phyloP scores from a whole-genome alignment of 2,113 vertebrate species.

The Rhinolophus ferrumequinum region DNA sequence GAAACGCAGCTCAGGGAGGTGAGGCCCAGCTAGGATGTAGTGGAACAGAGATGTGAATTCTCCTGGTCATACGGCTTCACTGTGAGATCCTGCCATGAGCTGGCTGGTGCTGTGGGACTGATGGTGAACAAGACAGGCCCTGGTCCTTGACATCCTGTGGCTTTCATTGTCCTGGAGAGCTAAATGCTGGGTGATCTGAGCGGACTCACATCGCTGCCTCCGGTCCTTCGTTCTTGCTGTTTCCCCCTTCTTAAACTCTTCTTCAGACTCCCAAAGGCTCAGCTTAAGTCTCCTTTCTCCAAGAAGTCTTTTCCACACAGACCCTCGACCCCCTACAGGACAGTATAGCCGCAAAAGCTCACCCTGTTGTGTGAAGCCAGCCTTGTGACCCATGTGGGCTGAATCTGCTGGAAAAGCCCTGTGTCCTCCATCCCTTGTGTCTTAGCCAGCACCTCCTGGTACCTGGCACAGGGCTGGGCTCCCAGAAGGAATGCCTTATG shows the following conservation, averaged over 20 bases:
- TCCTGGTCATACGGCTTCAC: neutral
- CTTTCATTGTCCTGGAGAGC: neutral
- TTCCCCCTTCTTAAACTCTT: neutral
- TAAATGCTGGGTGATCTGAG: neutral
- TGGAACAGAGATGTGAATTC: neutral
- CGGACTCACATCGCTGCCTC: neutral
- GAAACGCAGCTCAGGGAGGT: neutral
- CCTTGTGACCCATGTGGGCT: rapidly evolving
- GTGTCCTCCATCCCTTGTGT: neutral
- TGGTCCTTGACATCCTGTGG: neutral
- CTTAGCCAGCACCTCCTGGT: neutral
- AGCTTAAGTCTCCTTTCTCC: neutral
- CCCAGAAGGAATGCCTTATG: neutral
- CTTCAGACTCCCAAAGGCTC: neutral
- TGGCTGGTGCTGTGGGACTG: neutral
- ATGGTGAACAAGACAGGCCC: neutral
- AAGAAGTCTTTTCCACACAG: neutral
- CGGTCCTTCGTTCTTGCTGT: neutral
- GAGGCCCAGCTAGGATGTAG: neutral
- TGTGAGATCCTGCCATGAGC: rapidly evolving
- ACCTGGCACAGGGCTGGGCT: neutral
- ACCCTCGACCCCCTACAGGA: rapidly evolving
- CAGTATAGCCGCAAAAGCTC: neutral
- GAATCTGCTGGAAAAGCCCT: neutral
- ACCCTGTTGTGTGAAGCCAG: neutral